phyloP scores from a whole-genome alignment of 2,113 vertebrate species.

The Puffinus mauretanicus region DNA sequence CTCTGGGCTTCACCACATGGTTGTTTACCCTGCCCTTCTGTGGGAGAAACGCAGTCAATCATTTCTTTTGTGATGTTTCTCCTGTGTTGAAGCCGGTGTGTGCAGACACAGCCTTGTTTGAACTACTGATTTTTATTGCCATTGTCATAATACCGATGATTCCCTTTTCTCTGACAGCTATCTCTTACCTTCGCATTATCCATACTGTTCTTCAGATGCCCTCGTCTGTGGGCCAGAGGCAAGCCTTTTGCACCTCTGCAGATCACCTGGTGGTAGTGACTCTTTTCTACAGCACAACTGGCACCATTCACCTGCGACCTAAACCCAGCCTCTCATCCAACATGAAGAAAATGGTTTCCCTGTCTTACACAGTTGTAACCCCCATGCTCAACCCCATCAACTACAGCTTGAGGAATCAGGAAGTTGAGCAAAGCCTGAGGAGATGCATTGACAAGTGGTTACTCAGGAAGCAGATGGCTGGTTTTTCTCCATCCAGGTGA shows the following conservation, averaged over 20 bases:
- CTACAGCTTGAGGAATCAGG: background rate
- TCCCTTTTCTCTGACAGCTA: background rate
- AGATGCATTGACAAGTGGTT: background rate
- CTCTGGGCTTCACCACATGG: background rate
- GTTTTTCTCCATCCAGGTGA: background rate
- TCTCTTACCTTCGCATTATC: background rate
- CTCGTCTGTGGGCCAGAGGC: background rate
- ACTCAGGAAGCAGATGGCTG: background rate
- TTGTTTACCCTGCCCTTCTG: slow-evolving; percentile 8
- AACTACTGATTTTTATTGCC: background rate
- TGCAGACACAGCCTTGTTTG: background rate
- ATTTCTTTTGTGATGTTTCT: slow-evolving; percentile 8
- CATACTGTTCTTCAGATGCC: background rate
- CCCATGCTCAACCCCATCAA: background rate
- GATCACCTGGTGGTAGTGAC: background rate
- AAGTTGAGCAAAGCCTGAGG: slow-evolving; percentile 14
- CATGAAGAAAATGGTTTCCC: slow-evolving; percentile 20
- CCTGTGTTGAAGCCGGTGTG: slow-evolving; percentile 7
- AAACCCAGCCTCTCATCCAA: slow-evolving; percentile 11
- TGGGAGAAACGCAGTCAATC: background rate
- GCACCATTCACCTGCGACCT: background rate
- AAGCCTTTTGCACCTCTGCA: background rate
- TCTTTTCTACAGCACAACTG: background rate
- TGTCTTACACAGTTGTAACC: slow-evolving; percentile 1
- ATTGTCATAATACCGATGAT: background rate